phyloP scores from a whole-genome alignment of 2,797 vertebrate species.

The Takifugu ocellatus region DNA sequence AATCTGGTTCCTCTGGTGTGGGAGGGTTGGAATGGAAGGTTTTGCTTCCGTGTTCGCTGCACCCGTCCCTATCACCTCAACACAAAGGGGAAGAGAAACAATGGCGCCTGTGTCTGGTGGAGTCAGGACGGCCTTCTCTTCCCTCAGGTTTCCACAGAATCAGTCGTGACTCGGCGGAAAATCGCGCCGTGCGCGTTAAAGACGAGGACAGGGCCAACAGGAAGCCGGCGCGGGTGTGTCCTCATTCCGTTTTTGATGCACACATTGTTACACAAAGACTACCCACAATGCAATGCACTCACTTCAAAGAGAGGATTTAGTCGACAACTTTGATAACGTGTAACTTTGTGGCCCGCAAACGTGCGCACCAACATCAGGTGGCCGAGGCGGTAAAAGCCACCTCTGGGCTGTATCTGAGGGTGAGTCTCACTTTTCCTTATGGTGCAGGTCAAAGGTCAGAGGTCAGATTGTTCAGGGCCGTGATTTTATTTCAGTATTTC shows the following conservation, averaged over 20 bases:
- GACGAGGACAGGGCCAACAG: conserved; percentile 14
- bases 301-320: background rate
- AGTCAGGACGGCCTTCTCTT: background rate
- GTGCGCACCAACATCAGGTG: too few species aligned
- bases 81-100: conserved; percentile 18
- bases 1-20: background rate
- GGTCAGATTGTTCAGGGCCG: too few species aligned
- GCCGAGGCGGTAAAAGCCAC: too few species aligned
- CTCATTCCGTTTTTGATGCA: background rate
- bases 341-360: too few species aligned
- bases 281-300: background rate
- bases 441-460: too few species aligned
- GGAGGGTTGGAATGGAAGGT: background rate
- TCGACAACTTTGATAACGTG: too few species aligned
- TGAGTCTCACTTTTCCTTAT: too few species aligned
- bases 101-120: conserved; percentile 2
- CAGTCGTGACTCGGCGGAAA: too few species aligned
- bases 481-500: too few species aligned
- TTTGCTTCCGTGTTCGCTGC: conserved; percentile 4
- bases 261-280: background rate
- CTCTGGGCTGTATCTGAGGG: too few species aligned
- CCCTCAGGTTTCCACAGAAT: conserved; percentile 21
- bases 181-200: background rate
- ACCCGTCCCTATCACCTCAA: conserved; percentile 20
- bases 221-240: conserved; percentile 33